Base-by-base conservation (phyloP, 2,888 invertebrate species). In the Oxytorus armatus region DNA sequence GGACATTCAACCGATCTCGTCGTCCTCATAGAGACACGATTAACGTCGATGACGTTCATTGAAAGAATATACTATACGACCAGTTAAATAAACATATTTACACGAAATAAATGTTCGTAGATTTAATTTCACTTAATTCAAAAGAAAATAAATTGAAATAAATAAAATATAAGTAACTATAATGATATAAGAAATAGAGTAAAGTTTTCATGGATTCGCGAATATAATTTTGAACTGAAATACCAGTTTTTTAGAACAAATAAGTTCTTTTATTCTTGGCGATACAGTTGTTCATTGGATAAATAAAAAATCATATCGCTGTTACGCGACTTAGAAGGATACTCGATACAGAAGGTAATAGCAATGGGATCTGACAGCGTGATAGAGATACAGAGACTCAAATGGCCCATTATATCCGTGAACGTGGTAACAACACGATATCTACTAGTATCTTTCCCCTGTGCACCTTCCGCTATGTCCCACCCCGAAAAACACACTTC, bases 391-490 rank as follows among this genome's bases (percentile, higher is more conserved):
- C 44, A 29, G 18, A 73, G 63, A 55, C 72, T 70, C 82, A 86
- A 87, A 87, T 84, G 86, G 85, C 81, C 87, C 88, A 88, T 89
- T 89, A 89, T 88, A 87, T 84, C 86, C 85, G 85, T 83, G 85
- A 84, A 82, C 84, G 85, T 85, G 85, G 86, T 86, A 88, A 88
- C 88, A 88, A 88, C 85, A 86, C 86, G 87, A 86, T 88, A 77
- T 77, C 77, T 81, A 74, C 79, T 77, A 82, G 74, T 73, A 76
- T 63, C n/a, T 25, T 74, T 72, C 53, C 42, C 33, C 66, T 49
- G 23, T 25, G 42, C 18, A 72, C 39, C 29, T 33, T 55, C 21
- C 36, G 25, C 61, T 33, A 42, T 51, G 16, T n/a, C 49, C 14
- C 11, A 5, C 49, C 59, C 57, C 84, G n/a, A 82, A 85, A 85